phyloP scores from a whole-genome alignment of 2,113 vertebrate species.

The Hydrolagus affinis region DNA sequence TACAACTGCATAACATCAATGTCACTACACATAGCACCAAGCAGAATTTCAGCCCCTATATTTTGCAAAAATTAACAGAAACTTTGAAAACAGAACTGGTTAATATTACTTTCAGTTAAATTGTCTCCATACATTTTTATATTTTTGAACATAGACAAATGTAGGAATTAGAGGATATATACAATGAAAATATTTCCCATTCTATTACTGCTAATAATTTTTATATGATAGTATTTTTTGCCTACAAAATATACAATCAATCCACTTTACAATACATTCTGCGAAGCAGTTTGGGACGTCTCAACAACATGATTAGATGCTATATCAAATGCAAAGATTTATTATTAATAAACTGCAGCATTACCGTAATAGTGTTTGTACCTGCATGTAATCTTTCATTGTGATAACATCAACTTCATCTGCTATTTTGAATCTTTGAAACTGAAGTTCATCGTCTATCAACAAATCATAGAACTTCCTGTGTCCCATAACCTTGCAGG shows the following conservation, averaged over 20 bases:
- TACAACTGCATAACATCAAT: no score
- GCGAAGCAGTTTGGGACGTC: no score
- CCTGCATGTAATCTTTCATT: conserved; percentile 52
- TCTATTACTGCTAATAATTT: neutral
- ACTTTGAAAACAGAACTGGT: no score
- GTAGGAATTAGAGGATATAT: neutral
- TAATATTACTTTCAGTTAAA: no score
- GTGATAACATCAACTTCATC: conserved; percentile 48
- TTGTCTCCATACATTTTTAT: no score
- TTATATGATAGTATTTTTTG: neutral
- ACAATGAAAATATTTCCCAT: neutral
- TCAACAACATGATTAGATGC: no score
- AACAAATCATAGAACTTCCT: conserved; percentile 45
- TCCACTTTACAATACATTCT: no score
- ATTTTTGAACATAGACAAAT: neutral
- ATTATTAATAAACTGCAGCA: neutral
- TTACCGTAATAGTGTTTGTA: conserved; percentile 39
- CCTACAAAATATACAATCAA: no score
- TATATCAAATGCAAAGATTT: neutral
- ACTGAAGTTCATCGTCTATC: conserved; percentile 41
- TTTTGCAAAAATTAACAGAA: no score
- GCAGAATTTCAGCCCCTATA: no score
- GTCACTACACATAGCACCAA: no score
- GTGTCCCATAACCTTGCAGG: conserved; percentile 48
- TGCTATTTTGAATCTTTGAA: conserved; percentile 40